Evolutionary conservation across 2,113 vertebrate genomes (phyloP).

Genomic region (Raja brachyura): DNA sequence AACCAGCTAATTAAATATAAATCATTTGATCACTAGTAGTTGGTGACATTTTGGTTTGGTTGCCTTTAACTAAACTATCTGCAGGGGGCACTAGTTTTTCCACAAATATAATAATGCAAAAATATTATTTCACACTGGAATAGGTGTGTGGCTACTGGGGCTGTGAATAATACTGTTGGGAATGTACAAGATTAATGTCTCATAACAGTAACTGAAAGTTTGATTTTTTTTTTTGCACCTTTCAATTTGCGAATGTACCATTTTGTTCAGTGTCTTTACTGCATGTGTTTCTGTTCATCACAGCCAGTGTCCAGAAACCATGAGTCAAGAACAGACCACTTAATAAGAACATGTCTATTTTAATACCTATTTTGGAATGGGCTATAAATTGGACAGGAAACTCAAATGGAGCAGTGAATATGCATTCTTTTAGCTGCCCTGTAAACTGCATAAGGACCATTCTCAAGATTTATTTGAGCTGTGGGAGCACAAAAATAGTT

Average conservation of each 20-base stretch:
- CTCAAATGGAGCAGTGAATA: neutral
- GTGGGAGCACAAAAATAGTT: neutral
- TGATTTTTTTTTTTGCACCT: neutral
- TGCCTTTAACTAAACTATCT: neutral
- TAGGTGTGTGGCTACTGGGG: neutral
- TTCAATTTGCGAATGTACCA: neutral
- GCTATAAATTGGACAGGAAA: neutral
- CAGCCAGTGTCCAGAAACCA: neutral
- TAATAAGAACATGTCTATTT: neutral
- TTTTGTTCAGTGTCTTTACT: neutral
- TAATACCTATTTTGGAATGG: neutral
- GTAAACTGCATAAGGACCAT: neutral
- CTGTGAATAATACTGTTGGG: neutral
- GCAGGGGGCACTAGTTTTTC: neutral
- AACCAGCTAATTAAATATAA: neutral
- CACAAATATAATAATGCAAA: neutral
- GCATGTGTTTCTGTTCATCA: neutral
- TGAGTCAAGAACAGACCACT: neutral
- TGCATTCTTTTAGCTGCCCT: neutral
- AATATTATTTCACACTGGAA: neutral
- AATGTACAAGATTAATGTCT: neutral
- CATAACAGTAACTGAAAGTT: neutral
- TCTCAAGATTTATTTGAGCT: neutral
- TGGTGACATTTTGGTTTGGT: neutral
- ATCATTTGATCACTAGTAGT: neutral